Percentiles rank a stretch among this genome's conserved stretches.
These are phyloP conservation scores for Saxicola maurus DNA, from an alignment of 2,797 vertebrate species.

Conservation along the genomic window DNA sequence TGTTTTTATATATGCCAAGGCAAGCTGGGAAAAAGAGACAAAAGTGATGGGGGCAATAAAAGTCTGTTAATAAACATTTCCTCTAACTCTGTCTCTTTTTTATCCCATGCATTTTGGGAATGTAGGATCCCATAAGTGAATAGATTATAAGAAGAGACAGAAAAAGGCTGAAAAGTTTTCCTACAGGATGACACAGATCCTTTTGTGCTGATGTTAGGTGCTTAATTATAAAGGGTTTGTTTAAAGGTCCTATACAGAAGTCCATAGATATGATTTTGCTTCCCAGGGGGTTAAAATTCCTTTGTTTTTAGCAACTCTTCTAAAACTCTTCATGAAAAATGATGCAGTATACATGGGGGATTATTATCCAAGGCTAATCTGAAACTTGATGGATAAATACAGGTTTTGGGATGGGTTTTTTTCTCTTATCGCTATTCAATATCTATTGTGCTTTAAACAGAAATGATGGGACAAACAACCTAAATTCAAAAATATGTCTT, in stretches of 20 bases:
- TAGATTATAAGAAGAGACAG: background rate
- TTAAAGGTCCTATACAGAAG: background rate
- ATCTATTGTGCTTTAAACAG: background rate
- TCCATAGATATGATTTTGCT: background rate
- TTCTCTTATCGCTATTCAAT: background rate
- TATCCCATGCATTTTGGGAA: background rate
- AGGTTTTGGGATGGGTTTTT: accelerated
- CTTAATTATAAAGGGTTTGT: background rate
- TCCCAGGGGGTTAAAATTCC: background rate
- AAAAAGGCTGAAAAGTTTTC: background rate
- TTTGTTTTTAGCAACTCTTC: background rate
- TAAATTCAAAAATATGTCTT: background rate
- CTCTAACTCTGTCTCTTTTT: background rate
- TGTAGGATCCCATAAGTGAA: background rate
- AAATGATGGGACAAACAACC: background rate
- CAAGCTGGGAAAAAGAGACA: background rate
- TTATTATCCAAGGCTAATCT: background rate
- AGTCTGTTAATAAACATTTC: background rate
- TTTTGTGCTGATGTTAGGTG: background rate
- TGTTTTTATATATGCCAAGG: background rate
- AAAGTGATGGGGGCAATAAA: background rate
- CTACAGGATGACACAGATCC: background rate
- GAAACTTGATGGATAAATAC: background rate
- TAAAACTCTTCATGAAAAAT: background rate
- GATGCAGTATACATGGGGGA: background rate